phyloP scores from a whole-genome alignment of 2,113 vertebrate species.

The Carassius auratus region DNA sequence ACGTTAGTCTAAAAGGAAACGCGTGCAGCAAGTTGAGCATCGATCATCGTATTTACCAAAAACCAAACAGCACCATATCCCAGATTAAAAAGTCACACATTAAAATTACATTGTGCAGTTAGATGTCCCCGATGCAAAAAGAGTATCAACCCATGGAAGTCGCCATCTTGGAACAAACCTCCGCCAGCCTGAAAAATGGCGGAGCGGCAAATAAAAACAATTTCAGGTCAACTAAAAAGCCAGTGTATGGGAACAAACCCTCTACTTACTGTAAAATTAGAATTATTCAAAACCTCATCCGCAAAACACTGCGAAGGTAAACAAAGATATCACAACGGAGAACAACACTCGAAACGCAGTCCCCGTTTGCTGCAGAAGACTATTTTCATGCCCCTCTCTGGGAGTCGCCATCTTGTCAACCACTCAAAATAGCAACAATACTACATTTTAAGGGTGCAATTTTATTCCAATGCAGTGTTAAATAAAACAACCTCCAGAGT shows the following conservation, averaged over 20 bases:
- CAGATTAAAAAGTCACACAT: not conserved
- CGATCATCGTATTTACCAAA: not conserved
- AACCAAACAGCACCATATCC: not conserved
- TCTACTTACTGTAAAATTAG: no score
- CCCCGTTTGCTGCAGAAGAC: constrained; percentile 63
- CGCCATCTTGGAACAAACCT: constrained; percentile 80
- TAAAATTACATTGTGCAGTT: not conserved
- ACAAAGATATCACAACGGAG: not conserved
- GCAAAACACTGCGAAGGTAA: not conserved
- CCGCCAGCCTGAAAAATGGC: constrained; percentile 76
- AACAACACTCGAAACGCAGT: constrained; percentile 30
- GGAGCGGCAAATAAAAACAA: constrained; percentile 65
- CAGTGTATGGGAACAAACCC: no score
- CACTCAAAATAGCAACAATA: constrained; percentile 50
- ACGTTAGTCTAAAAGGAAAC: not conserved
- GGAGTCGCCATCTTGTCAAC: constrained; percentile 86
- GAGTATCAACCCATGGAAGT: constrained; percentile 74
- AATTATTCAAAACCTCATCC: not conserved
- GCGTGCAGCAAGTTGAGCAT: not conserved
- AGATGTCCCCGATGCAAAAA: constrained; percentile 46
- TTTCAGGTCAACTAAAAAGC: not conserved
- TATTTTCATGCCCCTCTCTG: constrained; percentile 81
- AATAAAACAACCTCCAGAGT: not conserved
- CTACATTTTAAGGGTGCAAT: not conserved
- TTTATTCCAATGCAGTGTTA: not conserved